Evolutionary conservation across 2,797 vertebrate genomes (phyloP), one percentile per base, ranked within the genome.

Genomic region (Zalophus californianus): DNA sequence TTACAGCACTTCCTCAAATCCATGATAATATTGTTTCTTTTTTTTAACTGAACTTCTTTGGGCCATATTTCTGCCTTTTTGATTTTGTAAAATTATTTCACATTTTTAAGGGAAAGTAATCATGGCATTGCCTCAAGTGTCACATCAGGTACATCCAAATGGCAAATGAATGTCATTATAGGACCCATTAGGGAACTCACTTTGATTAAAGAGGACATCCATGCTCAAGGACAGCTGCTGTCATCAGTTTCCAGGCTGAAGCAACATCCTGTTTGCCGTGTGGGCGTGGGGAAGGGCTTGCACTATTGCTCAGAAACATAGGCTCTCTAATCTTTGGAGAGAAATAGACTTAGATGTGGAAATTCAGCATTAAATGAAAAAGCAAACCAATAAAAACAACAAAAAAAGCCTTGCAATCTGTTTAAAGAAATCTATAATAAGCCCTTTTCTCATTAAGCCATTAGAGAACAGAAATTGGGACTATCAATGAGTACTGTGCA

Each of bases 181-280:
- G 54, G 75, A 50, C 70, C 84, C 82, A 38, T 50, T 80, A 95
- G 90, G 93, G 83, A 12, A 20, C 62, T 97, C 83, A 56, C 66
- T 86, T 83, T 88, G 82, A 80, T 91, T 96, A 87, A 92, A 95
- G 86, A 91, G 95, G 90, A 92, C 75, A 79, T 87, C 62, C 38
- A 77, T 97, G 90, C 85, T 94, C 94, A 93, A 72, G 84, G 86
- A 96, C 68, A 96, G 94, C 89, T 95, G 92, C 88, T 94, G 87
- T 54, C 86, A 78, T 70, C 83, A 21, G 60, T 90, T 91, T 73
- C 62, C 84, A 80, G 73, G 85, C n/a, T 66, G 73, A 79, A 86
- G 73, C 8, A 56, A 70, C 60, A 41, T 78, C 35, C 78, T 86
- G 32, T 35, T 82, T 82, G 48, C 38, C 8, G 11, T 32, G 52